Evolutionary conservation across 2,113 vertebrate species (phyloP).

Genomic region (Butastur rufipennis): DNA sequence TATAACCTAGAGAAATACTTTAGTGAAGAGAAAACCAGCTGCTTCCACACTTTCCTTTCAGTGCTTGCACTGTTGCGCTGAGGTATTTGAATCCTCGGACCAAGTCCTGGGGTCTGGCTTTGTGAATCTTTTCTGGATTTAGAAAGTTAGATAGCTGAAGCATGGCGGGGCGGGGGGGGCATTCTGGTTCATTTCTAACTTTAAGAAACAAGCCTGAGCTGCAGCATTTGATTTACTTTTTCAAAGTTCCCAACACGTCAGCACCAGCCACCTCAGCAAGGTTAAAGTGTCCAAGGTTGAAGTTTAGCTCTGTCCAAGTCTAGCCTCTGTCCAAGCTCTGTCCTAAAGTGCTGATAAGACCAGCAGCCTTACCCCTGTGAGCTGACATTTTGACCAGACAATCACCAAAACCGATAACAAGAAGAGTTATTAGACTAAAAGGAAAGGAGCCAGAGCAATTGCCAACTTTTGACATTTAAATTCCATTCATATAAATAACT

Average conservation of each 20-base stretch:
- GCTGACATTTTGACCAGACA: background rate
- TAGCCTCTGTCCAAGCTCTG: background rate
- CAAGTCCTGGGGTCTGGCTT: background rate
- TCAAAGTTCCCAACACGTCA: conserved; percentile 58
- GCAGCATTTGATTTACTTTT: conserved; percentile 32
- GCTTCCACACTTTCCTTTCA: background rate
- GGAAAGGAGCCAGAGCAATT: background rate
- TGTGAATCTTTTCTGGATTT: background rate
- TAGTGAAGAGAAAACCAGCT: background rate
- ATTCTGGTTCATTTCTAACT: background rate
- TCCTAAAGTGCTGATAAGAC: background rate
- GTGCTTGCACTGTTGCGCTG: fast-evolving
- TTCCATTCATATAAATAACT: background rate
- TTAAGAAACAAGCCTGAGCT: background rate
- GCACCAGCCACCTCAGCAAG: conserved; percentile 48
- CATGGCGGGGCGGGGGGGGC: fast-evolving
- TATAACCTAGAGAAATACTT: background rate
- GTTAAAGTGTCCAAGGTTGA: conserved; percentile 15
- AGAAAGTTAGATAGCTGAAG: background rate
- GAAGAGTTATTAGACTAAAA: background rate
- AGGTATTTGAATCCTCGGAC: background rate
- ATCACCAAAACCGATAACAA: background rate
- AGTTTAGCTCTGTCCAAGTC: conserved; percentile 29
- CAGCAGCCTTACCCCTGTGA: background rate
- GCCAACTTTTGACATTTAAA: background rate